Percentiles rank a stretch among this genome's conserved stretches.
Evolutionary conservation across 2,113 vertebrate genomes (phyloP).

Genomic region (Redunca redunca): DNA sequence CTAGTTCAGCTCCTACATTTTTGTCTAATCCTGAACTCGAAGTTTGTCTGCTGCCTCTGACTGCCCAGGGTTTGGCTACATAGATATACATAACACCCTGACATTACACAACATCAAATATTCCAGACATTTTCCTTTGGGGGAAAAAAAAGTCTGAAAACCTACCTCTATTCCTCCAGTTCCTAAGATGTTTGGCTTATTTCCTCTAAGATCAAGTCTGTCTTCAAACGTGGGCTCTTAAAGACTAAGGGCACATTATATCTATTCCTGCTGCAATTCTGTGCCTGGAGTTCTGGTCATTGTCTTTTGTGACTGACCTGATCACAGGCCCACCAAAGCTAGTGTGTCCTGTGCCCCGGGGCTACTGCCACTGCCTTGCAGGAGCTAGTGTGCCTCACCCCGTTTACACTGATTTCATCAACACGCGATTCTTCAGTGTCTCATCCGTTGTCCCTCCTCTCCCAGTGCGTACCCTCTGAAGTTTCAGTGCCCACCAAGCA

Average conservation of each 20-base stretch:
- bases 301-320: neutral
- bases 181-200: neutral
- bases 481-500: neutral
- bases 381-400: too few species aligned
- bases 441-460: neutral
- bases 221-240: neutral
- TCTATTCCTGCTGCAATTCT: neutral
- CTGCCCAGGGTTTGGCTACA: neutral
- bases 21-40: neutral
- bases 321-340: neutral
- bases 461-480: neutral
- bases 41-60: neutral
- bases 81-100: neutral
- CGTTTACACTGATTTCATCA: neutral
- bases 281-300: neutral
- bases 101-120: neutral
- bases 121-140: neutral
- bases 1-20: neutral
- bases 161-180: neutral
- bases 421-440: neutral
- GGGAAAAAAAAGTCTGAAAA: neutral
- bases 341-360: neutral
- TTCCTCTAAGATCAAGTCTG: neutral
- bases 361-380: neutral
- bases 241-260: neutral